Evolutionary conservation across 1,140 invertebrate genomes (phyloP).

Genomic region (Leptestheria dahalacensis): DNA sequence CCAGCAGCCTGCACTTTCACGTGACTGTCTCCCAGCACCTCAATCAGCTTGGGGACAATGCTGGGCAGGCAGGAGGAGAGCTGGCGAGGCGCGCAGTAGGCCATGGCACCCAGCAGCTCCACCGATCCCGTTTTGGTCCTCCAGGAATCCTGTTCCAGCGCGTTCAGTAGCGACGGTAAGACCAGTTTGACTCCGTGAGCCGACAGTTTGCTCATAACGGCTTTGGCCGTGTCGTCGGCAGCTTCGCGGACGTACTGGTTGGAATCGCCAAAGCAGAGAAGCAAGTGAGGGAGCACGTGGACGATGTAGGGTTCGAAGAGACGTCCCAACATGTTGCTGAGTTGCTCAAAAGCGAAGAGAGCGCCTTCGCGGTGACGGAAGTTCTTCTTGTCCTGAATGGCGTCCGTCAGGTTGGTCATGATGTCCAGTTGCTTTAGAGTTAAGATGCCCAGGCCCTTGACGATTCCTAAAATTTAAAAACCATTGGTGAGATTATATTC

Average conservation of each 20-base stretch:
- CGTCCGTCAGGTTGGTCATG: conserved; percentile 82
- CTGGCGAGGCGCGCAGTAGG: conserved; percentile 96
- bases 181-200: conserved; percentile 95
- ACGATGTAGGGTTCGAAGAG: conserved; percentile 98
- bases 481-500: background rate
- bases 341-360: conserved; percentile 92
- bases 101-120: conserved; percentile 91
- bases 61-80: conserved; percentile 91
- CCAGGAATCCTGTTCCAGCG: conserved; percentile 96
- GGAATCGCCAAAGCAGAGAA: conserved; percentile 89
- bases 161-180: conserved; percentile 71
- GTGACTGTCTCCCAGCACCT: conserved; percentile 93
- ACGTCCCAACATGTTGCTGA: conserved; percentile 85
- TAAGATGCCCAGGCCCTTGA: conserved; percentile 92
- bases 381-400: conserved; percentile 94
- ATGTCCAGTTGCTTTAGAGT: conserved; percentile 90
- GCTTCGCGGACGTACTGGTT: conserved; percentile 82
- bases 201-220: conserved; percentile 82
- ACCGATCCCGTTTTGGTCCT: conserved; percentile 94
- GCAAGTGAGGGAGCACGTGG: conserved; percentile 83
- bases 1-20: conserved; percentile 95
- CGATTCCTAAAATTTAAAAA: conserved; percentile 35
- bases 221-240: conserved; percentile 84
- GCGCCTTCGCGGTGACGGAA: conserved; percentile 85
- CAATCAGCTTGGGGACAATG: conserved; percentile 96